Percentiles rank a stretch among this genome's conserved stretches.
These are phyloP conservation scores for Hartigia nigra DNA, from an alignment of 2,888 invertebrate species.

Conservation along the genomic window DNA sequence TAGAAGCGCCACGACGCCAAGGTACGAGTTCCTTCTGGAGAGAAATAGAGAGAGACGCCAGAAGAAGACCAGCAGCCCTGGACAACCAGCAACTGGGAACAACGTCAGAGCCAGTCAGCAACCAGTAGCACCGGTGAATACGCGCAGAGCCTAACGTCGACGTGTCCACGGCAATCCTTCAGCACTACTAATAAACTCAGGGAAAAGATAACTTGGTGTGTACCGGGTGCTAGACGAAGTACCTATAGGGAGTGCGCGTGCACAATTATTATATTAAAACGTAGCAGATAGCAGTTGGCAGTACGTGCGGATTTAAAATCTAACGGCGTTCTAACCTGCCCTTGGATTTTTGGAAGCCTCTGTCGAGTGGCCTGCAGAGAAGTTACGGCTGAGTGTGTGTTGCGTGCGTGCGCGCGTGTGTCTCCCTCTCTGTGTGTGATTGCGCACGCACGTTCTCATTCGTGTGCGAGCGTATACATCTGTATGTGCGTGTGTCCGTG, in stretches of 20 bases:
- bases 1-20: neutral
- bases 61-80: neutral
- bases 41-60: neutral
- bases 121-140: neutral
- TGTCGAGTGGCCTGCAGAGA: neutral
- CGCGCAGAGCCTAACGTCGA: neutral
- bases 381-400: neutral
- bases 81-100: too few relatives aligned
- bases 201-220: neutral
- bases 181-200: slow-evolving; percentile 1
- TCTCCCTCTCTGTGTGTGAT: neutral
- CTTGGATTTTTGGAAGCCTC: neutral
- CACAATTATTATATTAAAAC: neutral
- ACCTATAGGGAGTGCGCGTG: neutral
- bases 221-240: neutral
- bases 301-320: neutral
- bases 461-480: neutral
- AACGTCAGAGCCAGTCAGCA: neutral
- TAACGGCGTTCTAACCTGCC: neutral
- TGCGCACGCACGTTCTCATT: neutral
- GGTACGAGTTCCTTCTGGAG: neutral
- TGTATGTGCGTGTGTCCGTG: neutral
- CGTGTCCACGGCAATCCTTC: neutral
- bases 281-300: neutral
- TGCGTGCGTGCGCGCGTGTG: too few relatives aligned